Evolutionary conservation across 2,797 vertebrate species (phyloP).

Genomic region (Vultur gryphus): DNA sequence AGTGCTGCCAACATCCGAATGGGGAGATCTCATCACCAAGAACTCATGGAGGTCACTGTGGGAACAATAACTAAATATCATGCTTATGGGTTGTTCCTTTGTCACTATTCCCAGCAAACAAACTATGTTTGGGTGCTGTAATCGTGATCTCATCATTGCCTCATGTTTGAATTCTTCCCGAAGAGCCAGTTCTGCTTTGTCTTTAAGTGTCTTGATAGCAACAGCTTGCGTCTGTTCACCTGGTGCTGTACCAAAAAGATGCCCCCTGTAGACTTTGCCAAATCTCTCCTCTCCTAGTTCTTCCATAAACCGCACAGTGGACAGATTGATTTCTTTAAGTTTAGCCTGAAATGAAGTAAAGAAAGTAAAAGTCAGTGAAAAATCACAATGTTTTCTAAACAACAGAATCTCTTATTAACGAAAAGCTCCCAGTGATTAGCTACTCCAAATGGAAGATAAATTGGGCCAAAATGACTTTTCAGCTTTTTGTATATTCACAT

Average conservation of each 20-base stretch:
- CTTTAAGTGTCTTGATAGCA: slow-evolving; percentile 94
- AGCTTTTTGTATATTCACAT: not conserved
- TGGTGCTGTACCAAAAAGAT: slow-evolving; percentile 86
- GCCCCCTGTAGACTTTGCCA: slow-evolving; percentile 96
- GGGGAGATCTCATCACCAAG: slow-evolving; percentile 92
- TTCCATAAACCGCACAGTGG: slow-evolving; percentile 92
- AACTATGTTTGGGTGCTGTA: slow-evolving; percentile 92
- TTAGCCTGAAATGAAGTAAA: slow-evolving; percentile 78
- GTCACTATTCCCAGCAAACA: slow-evolving; percentile 89
- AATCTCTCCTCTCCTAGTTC: slow-evolving; percentile 95
- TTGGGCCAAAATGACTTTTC: not conserved
- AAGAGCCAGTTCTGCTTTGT: slow-evolving; percentile 87
- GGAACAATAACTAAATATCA: slow-evolving; percentile 90
- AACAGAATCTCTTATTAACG: not conserved
- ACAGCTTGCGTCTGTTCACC: slow-evolving; percentile 91
- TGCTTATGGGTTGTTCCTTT: slow-evolving; percentile 93
- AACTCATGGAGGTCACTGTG: slow-evolving; percentile 94
- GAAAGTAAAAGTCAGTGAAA: not conserved
- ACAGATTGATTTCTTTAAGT: slow-evolving; percentile 90
- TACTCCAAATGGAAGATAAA: not conserved
- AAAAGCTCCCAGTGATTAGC: not conserved
- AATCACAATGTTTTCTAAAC: not conserved
- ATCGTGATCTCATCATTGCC: slow-evolving; percentile 83
- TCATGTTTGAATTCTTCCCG: slow-evolving; percentile 94
- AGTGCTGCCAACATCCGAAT: slow-evolving; percentile 93